These are phyloP conservation scores for Columba janthina DNA, from an alignment of 2,113 vertebrate species.

Conservation along the genomic window DNA sequence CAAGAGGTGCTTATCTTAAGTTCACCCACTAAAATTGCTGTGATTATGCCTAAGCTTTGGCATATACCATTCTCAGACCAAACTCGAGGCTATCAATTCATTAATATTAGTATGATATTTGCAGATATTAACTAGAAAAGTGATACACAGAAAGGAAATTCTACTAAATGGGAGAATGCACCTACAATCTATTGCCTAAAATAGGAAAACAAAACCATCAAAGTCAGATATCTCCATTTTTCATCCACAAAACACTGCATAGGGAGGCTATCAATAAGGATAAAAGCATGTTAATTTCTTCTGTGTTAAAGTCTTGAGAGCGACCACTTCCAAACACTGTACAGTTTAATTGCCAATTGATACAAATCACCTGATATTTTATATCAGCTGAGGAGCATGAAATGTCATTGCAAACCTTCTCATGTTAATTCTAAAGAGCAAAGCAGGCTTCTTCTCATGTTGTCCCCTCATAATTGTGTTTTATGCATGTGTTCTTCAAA, in stretches of 20 bases:
- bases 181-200: not conserved
- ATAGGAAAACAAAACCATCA: not conserved
- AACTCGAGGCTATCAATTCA: not conserved
- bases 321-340: not conserved
- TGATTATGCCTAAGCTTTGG: not conserved
- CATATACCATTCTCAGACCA: not conserved
- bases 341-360: not conserved
- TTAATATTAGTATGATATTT: not conserved
- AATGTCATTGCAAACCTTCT: not conserved
- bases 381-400: not conserved
- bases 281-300: not conserved
- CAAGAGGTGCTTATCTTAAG: not conserved
- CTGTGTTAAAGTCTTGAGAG: not conserved
- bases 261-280: not conserved
- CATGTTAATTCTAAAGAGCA: not conserved
- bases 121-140: not conserved
- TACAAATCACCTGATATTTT: not conserved
- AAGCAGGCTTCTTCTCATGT: not conserved
- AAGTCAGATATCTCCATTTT: fast-evolving
- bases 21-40: not conserved
- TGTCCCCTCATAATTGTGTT: not conserved
- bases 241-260: not conserved
- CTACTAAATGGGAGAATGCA: not conserved
- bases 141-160: not conserved
- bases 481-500: not conserved